Conservation (phyloP, 2,113 vertebrate genomes). For the Pseudolaguvia tuberculata region DNA sequence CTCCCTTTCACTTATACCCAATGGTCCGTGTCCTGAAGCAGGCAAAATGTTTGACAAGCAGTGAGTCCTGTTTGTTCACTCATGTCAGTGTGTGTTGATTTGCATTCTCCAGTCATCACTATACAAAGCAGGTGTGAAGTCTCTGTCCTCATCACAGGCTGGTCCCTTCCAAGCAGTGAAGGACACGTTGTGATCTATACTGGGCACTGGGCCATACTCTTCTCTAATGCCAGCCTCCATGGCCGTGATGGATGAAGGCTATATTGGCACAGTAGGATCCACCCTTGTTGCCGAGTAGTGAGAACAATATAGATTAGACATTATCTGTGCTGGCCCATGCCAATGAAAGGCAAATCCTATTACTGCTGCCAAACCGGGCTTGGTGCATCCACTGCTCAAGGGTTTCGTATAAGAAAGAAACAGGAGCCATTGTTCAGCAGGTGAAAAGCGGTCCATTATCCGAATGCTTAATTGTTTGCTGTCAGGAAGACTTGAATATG, state of each 20-base stretch:
- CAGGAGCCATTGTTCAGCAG: constrained; percentile 43
- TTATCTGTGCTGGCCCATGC: constrained; percentile 37
- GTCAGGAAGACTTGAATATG: constrained; percentile 32
- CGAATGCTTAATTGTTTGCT: constrained; percentile 43
- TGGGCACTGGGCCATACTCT: constrained; percentile 17
- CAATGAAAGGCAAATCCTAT: constrained; percentile 37
- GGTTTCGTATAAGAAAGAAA: constrained; percentile 29
- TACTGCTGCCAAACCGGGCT: constrained; percentile 24
- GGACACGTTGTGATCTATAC: constrained; percentile 30
- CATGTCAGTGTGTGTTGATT: constrained; percentile 46
- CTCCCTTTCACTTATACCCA: constrained; percentile 38
- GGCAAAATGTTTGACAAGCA: constrained; percentile 49
- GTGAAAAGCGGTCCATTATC: constrained; percentile 31
- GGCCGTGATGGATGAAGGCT: constrained; percentile 43
- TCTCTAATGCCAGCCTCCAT: constrained; percentile 26
- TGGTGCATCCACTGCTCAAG: constrained; percentile 12
- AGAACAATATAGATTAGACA: constrained; percentile 45
- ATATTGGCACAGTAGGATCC: constrained; percentile 24
- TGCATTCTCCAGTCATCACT: constrained; percentile 22
- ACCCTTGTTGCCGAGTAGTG: constrained; percentile 39
- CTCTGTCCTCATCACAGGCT: constrained; percentile 24
- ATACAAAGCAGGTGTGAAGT: background rate
- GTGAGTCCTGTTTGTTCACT: constrained; percentile 49
- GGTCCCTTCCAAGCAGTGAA: constrained; percentile 22
- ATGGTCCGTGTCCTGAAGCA: constrained; percentile 39